Evolutionary conservation across 2,888 invertebrate genomes (phyloP), one percentile per base, ranked within the genome.

Genomic region (Chaetoderma sp.): DNA sequence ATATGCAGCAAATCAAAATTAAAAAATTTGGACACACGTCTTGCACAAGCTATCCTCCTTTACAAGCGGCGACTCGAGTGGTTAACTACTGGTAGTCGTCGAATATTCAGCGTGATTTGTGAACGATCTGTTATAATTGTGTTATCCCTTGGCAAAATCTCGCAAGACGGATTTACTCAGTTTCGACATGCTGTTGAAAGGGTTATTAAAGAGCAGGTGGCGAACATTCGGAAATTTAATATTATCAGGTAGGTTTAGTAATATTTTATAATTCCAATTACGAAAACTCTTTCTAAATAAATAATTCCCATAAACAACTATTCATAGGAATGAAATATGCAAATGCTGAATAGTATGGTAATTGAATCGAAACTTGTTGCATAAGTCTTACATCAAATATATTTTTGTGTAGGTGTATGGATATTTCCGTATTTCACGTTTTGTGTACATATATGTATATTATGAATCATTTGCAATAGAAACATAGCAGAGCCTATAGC

Each of bases 31-130:
- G 80, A 81, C 57, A 73, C 77, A 21, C 69, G 84, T 4, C 71
- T 86, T 30, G 60, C 65, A 10, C 82, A 84, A 58, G 80, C 83
- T 13, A 74, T 84, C 33, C 54, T 67, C 23, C 72, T 86, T 57
- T 86, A 82, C 66, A 78, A 79, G 39, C 74, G 82, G 0, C 76
- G 87, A 13, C 75, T 86, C 18, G 80, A 81, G 44, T 87, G 86
- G 86, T 70, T 86, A 66, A 86, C 84, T 1, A 76, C 82, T 8
- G 86, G 85, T 57, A 86, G 86, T 68, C 72, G 86, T 6, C 77
- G 85, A 4, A 66, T 83, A 28, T 87, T 86, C 75, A 86, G 87
- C 27, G 82, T 86, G 4, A 78, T 87, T 27, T 79, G 83, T 67
- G 86, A 86, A 72, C 79, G 76, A 47, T 73, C 74, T 10, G 72